Evolutionary conservation across 2,113 vertebrate genomes (phyloP), one percentile per base, ranked within the genome.

Genomic region (Onychostoma macrolepis): DNA sequence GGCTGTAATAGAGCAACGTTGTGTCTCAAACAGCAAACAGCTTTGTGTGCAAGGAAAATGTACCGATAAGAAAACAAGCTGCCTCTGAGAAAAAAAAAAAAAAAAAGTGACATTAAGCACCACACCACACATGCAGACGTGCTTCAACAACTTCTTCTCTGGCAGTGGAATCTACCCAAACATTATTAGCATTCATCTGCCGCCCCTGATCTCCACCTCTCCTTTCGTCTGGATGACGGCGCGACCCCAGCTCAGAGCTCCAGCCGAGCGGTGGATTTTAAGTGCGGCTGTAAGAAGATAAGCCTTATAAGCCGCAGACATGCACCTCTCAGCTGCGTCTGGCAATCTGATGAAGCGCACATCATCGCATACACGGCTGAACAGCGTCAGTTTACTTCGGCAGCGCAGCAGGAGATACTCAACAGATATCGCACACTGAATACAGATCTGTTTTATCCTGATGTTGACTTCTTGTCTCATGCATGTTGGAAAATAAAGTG

Each of bases 301-400:
- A 86, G 81, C 43, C 85, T 84, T 65, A 53, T 89, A 85, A 87
- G 82, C 82, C n/a, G 77, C 77, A 85, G 56, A 72, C 78, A 72
- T 77, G 72, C 76, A 84, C 85, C 36, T 81, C 65, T 85, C 56
- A 50, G 43, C 78, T n/a, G 38, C 41, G 76, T 38, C 53, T 81
- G 50, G 50, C 48, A 36, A 85, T 65, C 83, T 69, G 86, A 80
- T n/a, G 41, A 75, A 72, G 75, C 80, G 48, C 71, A 78, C 83
- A 48, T 67, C 58, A 80, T 45, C 80, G 53, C 86, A 30, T 2
- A 88, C 78, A 56, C 36, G 28, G 71, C 38, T 26, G 43, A 80
- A 81, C 43, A 30, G 76, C 56, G 56, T 88, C 65, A 19, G 17
- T 67, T 83, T 79, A 28, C 26, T 58, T 75, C 80, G 15, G 24